Evolutionary conservation across 2,888 invertebrate genomes (phyloP).

Genomic region (Troilus luridus): DNA sequence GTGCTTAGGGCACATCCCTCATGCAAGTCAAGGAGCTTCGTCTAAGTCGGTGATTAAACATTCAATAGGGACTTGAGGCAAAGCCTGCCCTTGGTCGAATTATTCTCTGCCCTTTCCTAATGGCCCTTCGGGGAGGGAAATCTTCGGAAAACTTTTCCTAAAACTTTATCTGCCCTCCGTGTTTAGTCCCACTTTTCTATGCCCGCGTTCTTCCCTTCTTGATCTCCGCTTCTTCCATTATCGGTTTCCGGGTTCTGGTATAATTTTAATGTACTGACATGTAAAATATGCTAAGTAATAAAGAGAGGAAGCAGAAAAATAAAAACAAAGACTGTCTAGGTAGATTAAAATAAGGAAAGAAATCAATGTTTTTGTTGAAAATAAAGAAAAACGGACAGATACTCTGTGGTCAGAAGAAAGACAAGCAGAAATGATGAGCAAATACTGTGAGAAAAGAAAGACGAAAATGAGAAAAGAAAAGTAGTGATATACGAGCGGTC

Average conservation of each 20-base stretch:
- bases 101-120: neutral
- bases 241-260: neutral
- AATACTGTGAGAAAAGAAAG: too few species aligned
- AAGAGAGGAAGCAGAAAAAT: too few species aligned
- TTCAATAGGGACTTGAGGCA: conserved; percentile 40
- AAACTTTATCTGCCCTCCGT: conserved; percentile 9
- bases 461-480: too few species aligned
- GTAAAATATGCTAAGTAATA: neutral
- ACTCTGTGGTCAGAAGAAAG: too few species aligned
- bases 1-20: conserved; percentile 27
- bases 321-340: too few species aligned
- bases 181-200: conserved; percentile 6
- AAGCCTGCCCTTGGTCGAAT: neutral
- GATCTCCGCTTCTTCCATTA: neutral
- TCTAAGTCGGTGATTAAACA: conserved; percentile 28
- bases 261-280: neutral
- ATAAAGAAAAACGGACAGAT: too few species aligned
- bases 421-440: too few species aligned
- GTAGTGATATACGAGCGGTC: too few species aligned
- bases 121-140: conserved; percentile 5
- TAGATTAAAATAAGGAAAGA: too few species aligned
- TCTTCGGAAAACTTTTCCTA: neutral
- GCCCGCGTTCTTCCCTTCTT: neutral
- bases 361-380: too few species aligned
- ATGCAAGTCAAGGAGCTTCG: conserved; percentile 21